These are phyloP conservation scores for Hystrix cristata DNA, from an alignment of 2,113 vertebrate genomes.

Conservation along the genomic window DNA sequence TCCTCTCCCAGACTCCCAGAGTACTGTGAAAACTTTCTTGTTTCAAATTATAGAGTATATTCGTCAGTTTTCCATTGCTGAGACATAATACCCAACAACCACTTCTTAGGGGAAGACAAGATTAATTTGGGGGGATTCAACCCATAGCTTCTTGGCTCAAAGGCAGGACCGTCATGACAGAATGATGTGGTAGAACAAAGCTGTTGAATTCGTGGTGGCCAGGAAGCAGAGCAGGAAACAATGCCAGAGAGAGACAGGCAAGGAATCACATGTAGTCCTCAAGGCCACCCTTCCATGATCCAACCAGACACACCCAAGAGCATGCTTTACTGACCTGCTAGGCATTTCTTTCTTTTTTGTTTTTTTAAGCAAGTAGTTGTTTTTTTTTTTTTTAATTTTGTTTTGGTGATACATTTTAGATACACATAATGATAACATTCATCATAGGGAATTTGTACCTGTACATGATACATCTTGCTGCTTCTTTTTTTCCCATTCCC, in stretches of 20 bases:
- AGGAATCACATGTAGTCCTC: background rate
- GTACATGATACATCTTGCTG: too few relatives aligned
- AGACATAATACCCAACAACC: background rate
- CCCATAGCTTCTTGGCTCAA: background rate
- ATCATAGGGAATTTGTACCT: too few relatives aligned
- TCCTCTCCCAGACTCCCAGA: background rate
- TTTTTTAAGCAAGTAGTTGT: too few relatives aligned
- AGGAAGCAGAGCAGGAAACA: background rate
- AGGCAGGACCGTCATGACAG: too few relatives aligned
- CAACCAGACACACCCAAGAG: background rate
- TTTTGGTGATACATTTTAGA: too few relatives aligned
- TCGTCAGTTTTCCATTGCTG: background rate
- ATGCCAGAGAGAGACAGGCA: background rate
- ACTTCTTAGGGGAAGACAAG: background rate
- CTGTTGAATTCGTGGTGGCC: background rate
- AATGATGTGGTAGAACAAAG: background rate
- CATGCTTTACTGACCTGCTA: background rate
- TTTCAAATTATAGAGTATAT: background rate
- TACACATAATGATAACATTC: too few relatives aligned
- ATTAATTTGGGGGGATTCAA: background rate
- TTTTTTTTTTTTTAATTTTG: too few relatives aligned
- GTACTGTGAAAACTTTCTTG: background rate
- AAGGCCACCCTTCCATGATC: background rate
- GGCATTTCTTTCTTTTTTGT: background rate
- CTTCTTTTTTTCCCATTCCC: too few relatives aligned